Evolutionary conservation across 1,140 invertebrate species (phyloP), one percentile per base, ranked within the genome.

Genomic region (Dysdera silvatica): DNA sequence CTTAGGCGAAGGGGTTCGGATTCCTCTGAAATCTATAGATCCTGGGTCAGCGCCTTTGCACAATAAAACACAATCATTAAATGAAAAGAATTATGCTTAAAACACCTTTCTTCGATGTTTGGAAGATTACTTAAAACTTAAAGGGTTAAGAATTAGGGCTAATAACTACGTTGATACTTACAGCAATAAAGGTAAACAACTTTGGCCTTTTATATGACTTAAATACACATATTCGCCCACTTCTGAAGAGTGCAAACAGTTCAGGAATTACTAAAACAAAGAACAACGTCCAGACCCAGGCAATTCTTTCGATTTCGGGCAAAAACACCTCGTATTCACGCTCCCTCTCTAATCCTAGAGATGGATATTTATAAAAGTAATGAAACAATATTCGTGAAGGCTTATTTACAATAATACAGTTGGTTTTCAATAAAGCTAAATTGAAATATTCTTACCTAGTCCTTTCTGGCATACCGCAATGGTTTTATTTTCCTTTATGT

Each of bases 251-350:
- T 0, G 89, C 86, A 16, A 91, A 91, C 28, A 95, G 78, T 77
- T 95, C 91, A 0, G 92, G 92, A 40, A 93, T 83, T 1, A 87
- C 81, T 71, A 89, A 92, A 0, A 86, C 87, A 65, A 91, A 86
- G 40, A 94, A 78, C 14, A 95, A 76, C 58, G 87, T 88, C 92
- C 92, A 95, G 73, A 91, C 90, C 91, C 91, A 95, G 10, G 86
- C 88, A 52, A 94, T 85, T 40, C 89, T 81, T 74, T 95, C 90
- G 63, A 86, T 83, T 65, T 89, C 85, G 3, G 54, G 18, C 10
- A 68, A 47, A 32, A 35, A 54, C 6, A 61, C 65, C 47, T 61
- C 26, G 33, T 71, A 70, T n/a, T 66, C 57, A 45, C 68, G 67
- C 35, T 69, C 70, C 8, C 68, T 26, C n/a, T 71, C 70, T 10